phyloP scores from a whole-genome alignment of 37 sponge, comb jelly and placozoan species.

The Cliona cf. orientalis region DNA sequence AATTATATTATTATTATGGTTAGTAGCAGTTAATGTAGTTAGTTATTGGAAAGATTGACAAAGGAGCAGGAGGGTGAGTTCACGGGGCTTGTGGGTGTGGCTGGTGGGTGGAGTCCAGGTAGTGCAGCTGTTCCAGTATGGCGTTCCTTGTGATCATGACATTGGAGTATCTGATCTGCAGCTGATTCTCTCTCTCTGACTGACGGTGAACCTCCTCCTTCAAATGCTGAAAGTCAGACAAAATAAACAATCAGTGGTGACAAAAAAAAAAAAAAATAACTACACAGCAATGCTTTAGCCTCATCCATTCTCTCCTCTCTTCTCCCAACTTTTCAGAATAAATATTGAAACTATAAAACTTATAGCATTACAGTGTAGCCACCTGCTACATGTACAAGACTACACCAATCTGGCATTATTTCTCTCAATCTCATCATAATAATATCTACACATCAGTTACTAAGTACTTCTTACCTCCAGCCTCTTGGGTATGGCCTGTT shows the following conservation, averaged over 20 bases:
- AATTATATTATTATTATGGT: too few species aligned
- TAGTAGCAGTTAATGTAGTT: too few species aligned
- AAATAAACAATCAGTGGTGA: neutral
- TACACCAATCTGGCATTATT: neutral
- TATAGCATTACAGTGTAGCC: neutral
- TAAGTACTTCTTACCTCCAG: conserved; percentile 64
- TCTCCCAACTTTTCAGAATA: neutral
- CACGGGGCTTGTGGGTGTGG: too few species aligned
- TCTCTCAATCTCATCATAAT: neutral
- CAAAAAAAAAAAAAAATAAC: neutral
- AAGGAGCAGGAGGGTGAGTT: too few species aligned
- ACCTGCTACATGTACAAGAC: too few species aligned
- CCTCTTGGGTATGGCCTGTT: conserved; percentile 82
- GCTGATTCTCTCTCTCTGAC: conserved; percentile 78
- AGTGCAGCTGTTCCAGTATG: conserved; percentile 29
- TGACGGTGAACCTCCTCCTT: conserved; percentile 82
- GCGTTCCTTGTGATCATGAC: conserved; percentile 58
- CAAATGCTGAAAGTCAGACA: conserved; percentile 42
- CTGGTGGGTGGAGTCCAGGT: too few species aligned
- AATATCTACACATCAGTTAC: neutral
- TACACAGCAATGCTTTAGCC: neutral
- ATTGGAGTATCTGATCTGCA: conserved; percentile 77
- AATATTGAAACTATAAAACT: neutral
- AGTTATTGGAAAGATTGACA: too few species aligned
- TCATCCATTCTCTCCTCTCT: neutral